A percentile compares a stretch with the other conserved stretches of the same genome.
Conservation (phyloP, 2,797 vertebrate species). For the Neosilurus hyrtlii region DNA sequence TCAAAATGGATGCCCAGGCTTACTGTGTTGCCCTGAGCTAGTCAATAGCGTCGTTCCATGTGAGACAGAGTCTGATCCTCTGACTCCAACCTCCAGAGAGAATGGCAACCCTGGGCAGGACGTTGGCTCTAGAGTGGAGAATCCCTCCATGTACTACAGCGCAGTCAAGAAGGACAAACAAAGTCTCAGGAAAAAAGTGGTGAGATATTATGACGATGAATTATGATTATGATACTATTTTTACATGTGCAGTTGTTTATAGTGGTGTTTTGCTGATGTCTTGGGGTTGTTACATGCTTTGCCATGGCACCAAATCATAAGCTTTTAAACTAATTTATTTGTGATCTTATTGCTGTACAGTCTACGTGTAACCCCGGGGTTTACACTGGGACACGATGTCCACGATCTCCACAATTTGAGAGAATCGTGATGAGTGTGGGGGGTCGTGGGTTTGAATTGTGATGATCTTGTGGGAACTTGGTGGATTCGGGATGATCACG, state of each 20-base stretch:
- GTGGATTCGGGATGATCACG: too few species aligned
- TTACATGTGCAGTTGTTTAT: conserved; percentile 40
- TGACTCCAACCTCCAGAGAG: conserved; percentile 83
- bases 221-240: conserved; percentile 28
- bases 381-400: too few species aligned
- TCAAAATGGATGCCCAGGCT: conserved; percentile 82
- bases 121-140: conserved; percentile 81
- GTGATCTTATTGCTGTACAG: background rate
- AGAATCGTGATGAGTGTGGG: too few species aligned
- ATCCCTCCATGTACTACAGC: conserved; percentile 86
- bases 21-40: conserved; percentile 73
- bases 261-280: conserved; percentile 48
- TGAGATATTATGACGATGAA: conserved; percentile 70
- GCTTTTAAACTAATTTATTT: conserved; percentile 1
- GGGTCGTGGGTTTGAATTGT: too few species aligned
- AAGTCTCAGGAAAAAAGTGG: conserved; percentile 86
- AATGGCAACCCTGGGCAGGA: conserved; percentile 86
- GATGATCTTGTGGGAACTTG: too few species aligned
- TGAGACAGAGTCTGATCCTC: conserved; percentile 76
- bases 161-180: conserved; percentile 86
- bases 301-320: conserved; percentile 26
- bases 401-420: too few species aligned
- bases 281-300: conserved; percentile 42
- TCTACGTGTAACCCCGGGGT: too few species aligned
- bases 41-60: conserved; percentile 57